Base-by-base conservation (phyloP, 2,113 vertebrate species). In the Pelvicachromis taeniatus region DNA sequence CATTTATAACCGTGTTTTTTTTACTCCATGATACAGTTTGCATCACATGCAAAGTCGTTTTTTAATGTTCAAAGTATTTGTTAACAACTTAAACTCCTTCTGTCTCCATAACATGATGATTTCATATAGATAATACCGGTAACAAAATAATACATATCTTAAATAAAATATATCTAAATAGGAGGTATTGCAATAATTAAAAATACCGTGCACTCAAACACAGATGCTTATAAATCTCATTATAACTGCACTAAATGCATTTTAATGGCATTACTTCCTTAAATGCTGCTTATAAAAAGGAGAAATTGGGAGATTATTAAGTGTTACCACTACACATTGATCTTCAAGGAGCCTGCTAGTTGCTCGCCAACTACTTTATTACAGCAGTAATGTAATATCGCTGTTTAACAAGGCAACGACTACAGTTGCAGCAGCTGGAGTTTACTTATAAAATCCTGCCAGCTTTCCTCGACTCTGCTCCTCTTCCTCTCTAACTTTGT, bases 401-500 rank as follows among this genome's bases (percentile, higher is more conserved):
- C 65, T 13, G 11, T 58, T 75, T 75, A 50, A n/a, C 23, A 75
- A 75, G 26, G 6, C 26, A 75, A 52, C 1, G 17, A 29, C 70
- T 52, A 31, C 70, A 75, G 42, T 52, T 19, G 70, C 70, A 52
- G 45, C 70, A 75, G 16, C 17, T 48, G 23, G 16, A 75, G 21
- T 50, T 29, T 21, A 54, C 17, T 52, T 52, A 21, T 65, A 61
- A 70, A 88, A 80, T 59, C 42, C 26, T 21, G 26, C 38, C 61
- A 78, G 29, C 33, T 26, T 53, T 82, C 63, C 65, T 55, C 7
- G 48, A 29, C 33, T 48, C 53, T 73, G 81, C 77, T 70, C 58
- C 78, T 73, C 78, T 77, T 59, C 40, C 77, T 29, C 82, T 91
- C 65, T n/a, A 84, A 90, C 89, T 85, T 84, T 78, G 75, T 65